Percentiles rank a stretch among this genome's conserved stretches.
Evolutionary conservation across 1,140 invertebrate species (phyloP).

Genomic region (Ephestia elutella): DNA sequence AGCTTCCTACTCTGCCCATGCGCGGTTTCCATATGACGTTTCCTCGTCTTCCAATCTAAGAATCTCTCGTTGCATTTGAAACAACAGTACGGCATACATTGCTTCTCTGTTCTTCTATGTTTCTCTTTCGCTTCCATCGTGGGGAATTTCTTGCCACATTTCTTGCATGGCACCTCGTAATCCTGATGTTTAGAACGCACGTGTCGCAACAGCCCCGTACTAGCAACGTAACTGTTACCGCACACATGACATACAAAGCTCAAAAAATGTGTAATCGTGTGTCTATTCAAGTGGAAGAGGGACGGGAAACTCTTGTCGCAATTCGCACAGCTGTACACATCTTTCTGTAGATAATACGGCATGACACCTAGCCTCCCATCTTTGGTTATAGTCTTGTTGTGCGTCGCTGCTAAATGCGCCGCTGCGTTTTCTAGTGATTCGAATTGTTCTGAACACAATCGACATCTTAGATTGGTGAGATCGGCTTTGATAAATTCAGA

Average conservation of each 20-base stretch:
- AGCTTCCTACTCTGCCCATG: slow-evolving; percentile 42
- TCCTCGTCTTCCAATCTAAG: slow-evolving; percentile 45
- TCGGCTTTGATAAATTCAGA: slow-evolving; percentile 60
- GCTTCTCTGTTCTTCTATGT: slow-evolving; percentile 47
- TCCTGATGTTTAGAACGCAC: slow-evolving; percentile 50
- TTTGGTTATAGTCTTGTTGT: slow-evolving; percentile 34
- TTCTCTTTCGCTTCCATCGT: slow-evolving; percentile 56
- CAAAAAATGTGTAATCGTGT: slow-evolving; percentile 59
- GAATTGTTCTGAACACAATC: slow-evolving; percentile 34
- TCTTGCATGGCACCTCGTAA: slow-evolving; percentile 49
- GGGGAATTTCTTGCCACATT: slow-evolving; percentile 49
- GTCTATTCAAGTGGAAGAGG: slow-evolving; percentile 50
- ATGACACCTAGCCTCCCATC: slow-evolving; percentile 51
- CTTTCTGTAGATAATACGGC: slow-evolving; percentile 48
- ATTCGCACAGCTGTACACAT: slow-evolving; percentile 42
- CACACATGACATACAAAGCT: slow-evolving; percentile 59
- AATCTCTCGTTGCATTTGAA: slow-evolving; percentile 54
- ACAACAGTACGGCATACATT: slow-evolving; percentile 58
- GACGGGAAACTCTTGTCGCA: slow-evolving; percentile 54
- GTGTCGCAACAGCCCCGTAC: slow-evolving; percentile 48
- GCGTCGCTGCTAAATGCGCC: slow-evolving; percentile 34
- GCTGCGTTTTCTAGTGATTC: slow-evolving; percentile 32
- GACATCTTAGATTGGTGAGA: slow-evolving; percentile 46
- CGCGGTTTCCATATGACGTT: slow-evolving; percentile 48
- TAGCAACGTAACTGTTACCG: slow-evolving; percentile 55